Percentiles rank a stretch among this genome's conserved stretches.
Conservation (phyloP, 2,113 vertebrate species). For the Amphiprion percula region DNA sequence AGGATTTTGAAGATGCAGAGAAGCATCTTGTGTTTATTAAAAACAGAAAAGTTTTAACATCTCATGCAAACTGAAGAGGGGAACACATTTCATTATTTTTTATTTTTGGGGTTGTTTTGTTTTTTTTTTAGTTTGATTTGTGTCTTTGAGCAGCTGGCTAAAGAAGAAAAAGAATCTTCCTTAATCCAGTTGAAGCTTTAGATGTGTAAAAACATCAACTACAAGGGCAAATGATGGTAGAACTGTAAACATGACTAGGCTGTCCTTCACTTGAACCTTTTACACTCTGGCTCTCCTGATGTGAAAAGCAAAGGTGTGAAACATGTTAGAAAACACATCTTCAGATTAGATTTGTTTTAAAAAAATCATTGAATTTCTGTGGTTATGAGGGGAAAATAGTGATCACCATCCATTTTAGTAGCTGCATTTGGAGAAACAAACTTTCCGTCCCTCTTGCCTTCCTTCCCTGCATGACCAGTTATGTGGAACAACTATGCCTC, state of each 20-base stretch:
- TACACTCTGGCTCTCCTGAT: background rate
- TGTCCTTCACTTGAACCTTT: constrained; percentile 16
- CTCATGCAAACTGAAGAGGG: constrained; percentile 16
- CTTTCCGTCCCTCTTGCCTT: constrained; percentile 48
- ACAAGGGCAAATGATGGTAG: background rate
- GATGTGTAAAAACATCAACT: constrained; percentile 8
- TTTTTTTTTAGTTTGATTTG: constrained; percentile 1
- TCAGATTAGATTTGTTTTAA: constrained; percentile 13
- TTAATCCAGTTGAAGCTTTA: background rate
- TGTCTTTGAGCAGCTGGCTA: constrained; percentile 4
- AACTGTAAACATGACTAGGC: constrained; percentile 7
- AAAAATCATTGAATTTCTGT: constrained; percentile 46
- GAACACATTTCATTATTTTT: background rate
- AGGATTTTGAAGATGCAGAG: constrained; percentile 17
- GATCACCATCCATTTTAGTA: constrained; percentile 50
- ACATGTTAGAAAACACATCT: constrained; percentile 9
- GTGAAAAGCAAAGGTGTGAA: constrained; percentile 21
- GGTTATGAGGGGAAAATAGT: constrained; percentile 65
- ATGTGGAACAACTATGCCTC: constrained; percentile 47
- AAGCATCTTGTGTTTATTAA: constrained; percentile 44
- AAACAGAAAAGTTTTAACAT: constrained; percentile 38
- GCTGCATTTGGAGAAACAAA: constrained; percentile 64
- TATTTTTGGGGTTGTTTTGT: constrained; percentile 20
- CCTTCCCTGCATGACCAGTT: constrained; percentile 58
- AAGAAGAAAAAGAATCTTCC: constrained; percentile 9